Base-by-base conservation (phyloP, 2,113 vertebrate genomes). In the Gobio gobio region DNA sequence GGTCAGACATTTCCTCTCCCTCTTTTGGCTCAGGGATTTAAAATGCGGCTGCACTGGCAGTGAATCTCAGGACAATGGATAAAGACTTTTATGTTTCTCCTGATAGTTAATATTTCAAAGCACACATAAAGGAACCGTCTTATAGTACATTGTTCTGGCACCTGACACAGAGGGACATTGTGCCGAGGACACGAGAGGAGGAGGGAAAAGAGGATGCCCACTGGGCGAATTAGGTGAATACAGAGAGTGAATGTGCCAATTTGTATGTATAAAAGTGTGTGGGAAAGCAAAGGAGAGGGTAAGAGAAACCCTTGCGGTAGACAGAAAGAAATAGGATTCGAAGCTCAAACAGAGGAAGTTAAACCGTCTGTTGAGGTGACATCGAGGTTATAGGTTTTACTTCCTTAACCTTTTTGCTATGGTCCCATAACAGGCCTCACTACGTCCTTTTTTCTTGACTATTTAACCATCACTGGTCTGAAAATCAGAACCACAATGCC, bases 1-100 rank as follows among this genome's bases (percentile, higher is more conserved):
- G 82, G 72, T 78, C 85, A 78, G 54, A 85, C 54, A 63, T 76
- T 87, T 63, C 24, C 66, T 79, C 86, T 68, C 20, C 13, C 22
- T n/a, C 56, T 88, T 85, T 54, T 75, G 59, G 47, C 47, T 78
- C 72, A 51, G 64, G 36, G 36, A 14, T 43, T 59, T 24, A 20
- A 80, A 40, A 64, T 61, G 43, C 8, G 49, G 16, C 47, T 51
- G 26, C 4, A 20, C 7, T 14, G 33, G n/a, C 58, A 79, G 13
- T 26, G 24, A 14, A 64, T 64, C 14, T 26, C 22, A 58, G 54
- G 36, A 40, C 54, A 59, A 13, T 10, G 18, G 33, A 63, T 20
- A 9, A 58, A 36, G 29, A 8, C 24, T 10, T 56, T 81, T 77
- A 16, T 61, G 58, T 82, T 77, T 59, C 4, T 43, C 24, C 13